Conservation (phyloP, 1,140 invertebrate genomes). For the Phthorimaea operculella region DNA sequence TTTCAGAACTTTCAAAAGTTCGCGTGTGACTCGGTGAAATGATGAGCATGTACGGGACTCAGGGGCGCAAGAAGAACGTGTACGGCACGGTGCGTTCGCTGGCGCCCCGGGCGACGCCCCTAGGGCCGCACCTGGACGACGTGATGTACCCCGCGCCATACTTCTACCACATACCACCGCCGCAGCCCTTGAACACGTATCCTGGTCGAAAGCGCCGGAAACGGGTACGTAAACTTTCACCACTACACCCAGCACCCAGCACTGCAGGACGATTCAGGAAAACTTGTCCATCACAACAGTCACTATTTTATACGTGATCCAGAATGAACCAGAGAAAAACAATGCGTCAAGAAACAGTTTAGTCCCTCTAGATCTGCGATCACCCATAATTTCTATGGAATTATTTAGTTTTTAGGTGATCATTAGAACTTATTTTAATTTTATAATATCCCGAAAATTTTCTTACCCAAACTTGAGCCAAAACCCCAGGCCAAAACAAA, state of each 20-base stretch:
- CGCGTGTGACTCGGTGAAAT: slow-evolving; percentile 23
- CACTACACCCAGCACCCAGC: background rate
- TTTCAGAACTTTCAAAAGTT: slow-evolving; percentile 23
- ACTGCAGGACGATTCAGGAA: background rate
- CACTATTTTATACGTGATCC: slow-evolving; percentile 33
- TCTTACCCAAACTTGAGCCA: too few species aligned
- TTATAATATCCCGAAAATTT: too few species aligned
- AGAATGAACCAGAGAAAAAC: slow-evolving; percentile 35
- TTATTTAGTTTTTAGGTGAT: too few species aligned
- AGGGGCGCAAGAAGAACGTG: slow-evolving; percentile 40
- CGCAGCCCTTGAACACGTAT: slow-evolving; percentile 52
- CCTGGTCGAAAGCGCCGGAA: slow-evolving; percentile 58
- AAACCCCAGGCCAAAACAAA: too few species aligned
- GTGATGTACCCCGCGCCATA: slow-evolving; percentile 47
- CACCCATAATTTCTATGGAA: too few species aligned
- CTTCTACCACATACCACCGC: slow-evolving; percentile 55
- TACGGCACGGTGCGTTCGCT: slow-evolving; percentile 58
- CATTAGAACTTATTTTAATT: too few species aligned
- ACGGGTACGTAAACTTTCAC: slow-evolving; percentile 31
- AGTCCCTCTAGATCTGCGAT: slow-evolving; percentile 1
- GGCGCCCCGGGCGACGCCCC: slow-evolving; percentile 38
- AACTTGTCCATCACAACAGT: slow-evolving; percentile 29
- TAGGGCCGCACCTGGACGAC: slow-evolving; percentile 39
- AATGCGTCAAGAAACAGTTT: slow-evolving; percentile 30
- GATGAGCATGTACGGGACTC: slow-evolving; percentile 48